Evolutionary conservation across 53 echinoderm and acorn worm genomes (phyloP).

Genomic region (Hippasteria phrygiana): DNA sequence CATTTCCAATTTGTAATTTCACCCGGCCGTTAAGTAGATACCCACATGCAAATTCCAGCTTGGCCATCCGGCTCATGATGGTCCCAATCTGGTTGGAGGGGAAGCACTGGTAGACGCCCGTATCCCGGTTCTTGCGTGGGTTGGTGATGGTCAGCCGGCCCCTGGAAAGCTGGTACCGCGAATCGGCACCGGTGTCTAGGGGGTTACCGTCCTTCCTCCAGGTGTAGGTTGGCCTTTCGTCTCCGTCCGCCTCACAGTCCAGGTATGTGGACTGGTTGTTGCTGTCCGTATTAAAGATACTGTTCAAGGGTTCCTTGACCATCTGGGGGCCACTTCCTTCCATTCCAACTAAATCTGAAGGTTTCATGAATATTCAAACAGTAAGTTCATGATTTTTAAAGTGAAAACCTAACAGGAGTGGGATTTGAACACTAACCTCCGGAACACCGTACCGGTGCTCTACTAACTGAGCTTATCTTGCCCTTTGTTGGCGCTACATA

Average conservation of each 20-base stretch:
- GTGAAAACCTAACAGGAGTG: too few species aligned
- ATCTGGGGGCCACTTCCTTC: constrained; percentile 70
- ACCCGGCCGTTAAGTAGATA: neutral
- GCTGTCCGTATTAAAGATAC: constrained; percentile 61
- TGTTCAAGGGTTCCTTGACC: constrained; percentile 64
- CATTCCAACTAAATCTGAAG: constrained; percentile 29
- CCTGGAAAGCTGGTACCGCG: constrained; percentile 29
- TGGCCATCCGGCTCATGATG: constrained; percentile 67
- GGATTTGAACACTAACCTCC: too few species aligned
- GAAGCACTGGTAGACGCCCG: constrained; percentile 71
- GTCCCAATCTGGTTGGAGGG: constrained; percentile 65
- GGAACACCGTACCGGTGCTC: too few species aligned
- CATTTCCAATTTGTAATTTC: neutral
- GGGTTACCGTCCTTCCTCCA: constrained; percentile 59
- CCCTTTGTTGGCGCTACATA: too few species aligned
- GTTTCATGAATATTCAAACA: too few species aligned
- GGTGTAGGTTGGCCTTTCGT: constrained; percentile 36
- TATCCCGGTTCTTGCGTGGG: constrained; percentile 24
- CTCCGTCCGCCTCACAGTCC: constrained; percentile 72
- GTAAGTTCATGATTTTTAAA: too few species aligned
- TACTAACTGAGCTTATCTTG: too few species aligned
- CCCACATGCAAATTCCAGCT: constrained; percentile 80
- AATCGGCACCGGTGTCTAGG: neutral
- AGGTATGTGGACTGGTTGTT: constrained; percentile 36
- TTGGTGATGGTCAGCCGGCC: constrained; percentile 73